Evolutionary conservation across 2,888 invertebrate genomes (phyloP).

Genomic region (Agonopterix alstromeriana): DNA sequence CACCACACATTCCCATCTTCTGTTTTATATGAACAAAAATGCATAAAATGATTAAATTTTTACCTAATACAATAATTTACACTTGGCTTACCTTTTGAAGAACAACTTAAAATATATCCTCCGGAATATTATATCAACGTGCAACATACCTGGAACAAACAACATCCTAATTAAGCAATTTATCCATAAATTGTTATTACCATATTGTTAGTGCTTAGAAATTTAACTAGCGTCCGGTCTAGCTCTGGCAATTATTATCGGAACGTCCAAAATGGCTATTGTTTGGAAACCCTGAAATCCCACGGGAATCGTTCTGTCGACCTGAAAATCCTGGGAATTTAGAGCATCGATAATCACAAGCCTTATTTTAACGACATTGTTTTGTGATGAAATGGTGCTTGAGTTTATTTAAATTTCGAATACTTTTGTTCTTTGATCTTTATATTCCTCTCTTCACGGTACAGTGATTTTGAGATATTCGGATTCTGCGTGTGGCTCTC

Average conservation of each 20-base stretch:
- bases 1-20: too few relatives aligned
- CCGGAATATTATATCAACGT: too few relatives aligned
- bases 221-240: not conserved
- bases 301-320: slow-evolving; percentile 9
- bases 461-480: too few relatives aligned
- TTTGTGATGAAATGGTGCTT: not conserved
- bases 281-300: slow-evolving; percentile 1
- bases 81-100: too few relatives aligned
- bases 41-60: too few relatives aligned
- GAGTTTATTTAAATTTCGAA: not conserved
- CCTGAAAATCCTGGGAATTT: slow-evolving; percentile 13
- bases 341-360: slow-evolving; percentile 2
- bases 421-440: too few relatives aligned
- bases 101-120: too few relatives aligned
- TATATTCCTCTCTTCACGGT: too few relatives aligned
- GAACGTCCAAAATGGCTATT: slow-evolving; percentile 5
- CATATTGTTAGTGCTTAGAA: not conserved
- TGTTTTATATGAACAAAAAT: too few relatives aligned
- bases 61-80: too few relatives aligned
- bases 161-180: not conserved
- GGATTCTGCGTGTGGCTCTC: too few relatives aligned
- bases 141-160: slow-evolving; percentile 10
- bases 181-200: not conserved
- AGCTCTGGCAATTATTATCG: slow-evolving; percentile 3
- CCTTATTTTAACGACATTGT: slow-evolving; percentile 10